phyloP scores from a whole-genome alignment of 2,888 invertebrate species.

The Blera fallax region DNA sequence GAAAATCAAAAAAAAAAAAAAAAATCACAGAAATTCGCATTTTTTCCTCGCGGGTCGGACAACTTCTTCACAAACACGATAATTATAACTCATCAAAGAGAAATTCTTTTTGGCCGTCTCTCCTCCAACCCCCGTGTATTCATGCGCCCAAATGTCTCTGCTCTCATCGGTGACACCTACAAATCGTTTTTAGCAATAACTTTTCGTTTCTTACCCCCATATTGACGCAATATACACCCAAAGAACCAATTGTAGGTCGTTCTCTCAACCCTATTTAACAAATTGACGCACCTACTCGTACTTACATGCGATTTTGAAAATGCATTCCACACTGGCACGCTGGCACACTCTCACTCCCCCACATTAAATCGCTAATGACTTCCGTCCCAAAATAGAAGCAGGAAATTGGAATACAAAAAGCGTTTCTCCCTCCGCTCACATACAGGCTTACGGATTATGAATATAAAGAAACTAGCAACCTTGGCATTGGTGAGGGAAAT shows the following conservation, averaged over 20 bases:
- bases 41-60: background rate
- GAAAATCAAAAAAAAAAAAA: background rate
- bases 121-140: background rate
- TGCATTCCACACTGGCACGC: constrained; percentile 32
- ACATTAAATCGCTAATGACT: constrained; percentile 48
- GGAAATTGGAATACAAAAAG: constrained; percentile 57
- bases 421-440: background rate
- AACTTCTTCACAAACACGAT: constrained; percentile 9
- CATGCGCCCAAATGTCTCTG: constrained; percentile 34
- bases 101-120: background rate
- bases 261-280: background rate
- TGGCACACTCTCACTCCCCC: background rate
- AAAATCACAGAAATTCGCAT: background rate
- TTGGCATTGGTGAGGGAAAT: constrained; percentile 50
- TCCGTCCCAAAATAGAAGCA: constrained; percentile 67
- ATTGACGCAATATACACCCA: background rate
- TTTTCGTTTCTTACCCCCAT: background rate
- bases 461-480: constrained; percentile 38
- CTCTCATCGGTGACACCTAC: constrained; percentile 23
- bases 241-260: background rate
- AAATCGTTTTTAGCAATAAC: constrained; percentile 19
- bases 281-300: constrained; percentile 6
- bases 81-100: constrained; percentile 29
- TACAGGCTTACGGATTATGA: background rate
- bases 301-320: background rate